Conservation (phyloP, 92 coral and sea anemone genomes). For the Plumapathes pennacea region DNA sequence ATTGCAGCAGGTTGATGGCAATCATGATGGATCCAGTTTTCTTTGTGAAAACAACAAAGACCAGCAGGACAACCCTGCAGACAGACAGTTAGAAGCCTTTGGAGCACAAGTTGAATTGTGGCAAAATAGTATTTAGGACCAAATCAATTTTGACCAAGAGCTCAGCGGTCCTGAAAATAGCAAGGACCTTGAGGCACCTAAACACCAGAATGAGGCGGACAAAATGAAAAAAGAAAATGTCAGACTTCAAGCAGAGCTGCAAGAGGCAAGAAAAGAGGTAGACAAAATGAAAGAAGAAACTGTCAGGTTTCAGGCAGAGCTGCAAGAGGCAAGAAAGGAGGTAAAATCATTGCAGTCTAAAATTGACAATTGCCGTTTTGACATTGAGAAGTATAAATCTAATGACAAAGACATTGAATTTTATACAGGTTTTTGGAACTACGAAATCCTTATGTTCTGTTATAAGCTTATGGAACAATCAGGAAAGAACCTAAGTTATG, state of each 20-base stretch:
- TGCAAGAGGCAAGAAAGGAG: conserved; percentile 14
- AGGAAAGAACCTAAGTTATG: conserved; percentile 8
- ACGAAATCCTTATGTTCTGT: conserved; percentile 19
- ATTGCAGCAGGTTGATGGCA: no score
- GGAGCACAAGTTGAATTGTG: background rate
- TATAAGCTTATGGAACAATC: conserved; percentile 11
- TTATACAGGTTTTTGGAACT: conserved; percentile 32
- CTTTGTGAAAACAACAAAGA: no score
- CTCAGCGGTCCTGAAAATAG: no score
- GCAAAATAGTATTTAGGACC: background rate
- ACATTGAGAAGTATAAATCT: conserved; percentile 26
- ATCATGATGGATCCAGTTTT: no score
- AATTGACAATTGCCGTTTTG: conserved; percentile 27
- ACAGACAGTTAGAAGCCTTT: no score
- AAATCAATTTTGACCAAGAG: background rate
- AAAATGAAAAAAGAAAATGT: conserved; percentile 15
- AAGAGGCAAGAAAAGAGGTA: conserved; percentile 20
- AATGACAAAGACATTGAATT: conserved; percentile 45
- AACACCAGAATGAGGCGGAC: no score
- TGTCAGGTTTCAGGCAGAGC: conserved; percentile 2
- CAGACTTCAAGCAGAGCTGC: conserved; percentile 6
- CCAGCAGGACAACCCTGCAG: no score
- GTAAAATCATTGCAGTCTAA: conserved; percentile 12
- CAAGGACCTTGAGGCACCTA: no score
- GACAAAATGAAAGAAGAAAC: conserved; percentile 13